Evolutionary conservation across 2,888 invertebrate species (phyloP).

Genomic region (Saturnia pavonia): DNA sequence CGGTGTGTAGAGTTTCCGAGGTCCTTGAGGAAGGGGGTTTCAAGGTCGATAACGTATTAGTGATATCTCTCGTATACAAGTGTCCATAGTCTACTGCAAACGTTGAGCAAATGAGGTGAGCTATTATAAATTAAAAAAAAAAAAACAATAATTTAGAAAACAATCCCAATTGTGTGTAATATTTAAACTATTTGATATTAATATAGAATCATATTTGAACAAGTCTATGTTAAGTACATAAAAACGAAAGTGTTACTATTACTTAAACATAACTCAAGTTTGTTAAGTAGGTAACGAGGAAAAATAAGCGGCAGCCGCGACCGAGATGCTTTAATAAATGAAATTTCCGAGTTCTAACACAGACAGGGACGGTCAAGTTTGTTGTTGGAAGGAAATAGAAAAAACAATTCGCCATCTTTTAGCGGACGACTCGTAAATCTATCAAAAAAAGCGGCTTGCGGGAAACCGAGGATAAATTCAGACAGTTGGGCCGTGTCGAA

Average conservation of each 20-base stretch:
- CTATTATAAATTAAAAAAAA: too few species aligned
- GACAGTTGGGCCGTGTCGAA: neutral
- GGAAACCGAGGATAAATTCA: neutral
- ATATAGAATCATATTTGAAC: too few species aligned
- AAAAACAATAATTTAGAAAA: too few species aligned
- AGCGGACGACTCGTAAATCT: constrained; percentile 8
- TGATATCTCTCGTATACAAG: too few species aligned
- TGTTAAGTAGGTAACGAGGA: neutral
- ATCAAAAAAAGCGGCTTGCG: neutral
- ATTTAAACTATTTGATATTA: too few species aligned
- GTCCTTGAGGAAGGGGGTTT: too few species aligned
- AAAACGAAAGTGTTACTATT: neutral
- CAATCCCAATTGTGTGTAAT: too few species aligned
- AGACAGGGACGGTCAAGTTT: neutral
- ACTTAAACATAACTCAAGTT: neutral
- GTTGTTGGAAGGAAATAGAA: neutral
- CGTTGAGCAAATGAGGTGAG: too few species aligned
- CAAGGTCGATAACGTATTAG: too few species aligned
- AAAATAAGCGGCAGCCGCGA: neutral
- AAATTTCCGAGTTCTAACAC: neutral
- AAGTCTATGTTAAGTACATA: neutral
- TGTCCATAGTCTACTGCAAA: too few species aligned
- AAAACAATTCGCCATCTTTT: constrained; percentile 3
- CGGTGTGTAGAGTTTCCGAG: too few species aligned
- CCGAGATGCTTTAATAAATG: neutral